Conservation (phyloP, 2,113 vertebrate species). For the Lagenorhynchus albirostris region DNA sequence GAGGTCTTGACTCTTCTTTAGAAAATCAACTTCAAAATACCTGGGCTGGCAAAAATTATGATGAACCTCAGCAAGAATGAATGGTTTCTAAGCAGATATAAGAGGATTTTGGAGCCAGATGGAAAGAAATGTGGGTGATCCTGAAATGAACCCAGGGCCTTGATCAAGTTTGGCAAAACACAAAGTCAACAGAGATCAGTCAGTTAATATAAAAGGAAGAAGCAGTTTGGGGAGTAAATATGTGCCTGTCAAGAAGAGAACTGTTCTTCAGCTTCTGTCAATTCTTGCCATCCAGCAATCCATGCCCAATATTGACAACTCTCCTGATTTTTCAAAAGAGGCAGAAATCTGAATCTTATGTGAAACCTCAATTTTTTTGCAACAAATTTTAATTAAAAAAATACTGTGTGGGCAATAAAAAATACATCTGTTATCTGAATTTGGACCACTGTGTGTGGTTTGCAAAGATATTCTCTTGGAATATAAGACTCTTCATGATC, state of each 20-base stretch:
- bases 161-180: neutral
- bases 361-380: neutral
- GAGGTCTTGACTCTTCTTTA: neutral
- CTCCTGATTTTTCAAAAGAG: neutral
- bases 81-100: neutral
- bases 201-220: neutral
- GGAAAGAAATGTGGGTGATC: neutral
- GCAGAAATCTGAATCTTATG: neutral
- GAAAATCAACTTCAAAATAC: neutral
- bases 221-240: neutral
- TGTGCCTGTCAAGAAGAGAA: neutral
- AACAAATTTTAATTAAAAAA: constrained; percentile 1
- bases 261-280: neutral
- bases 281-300: neutral
- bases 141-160: neutral
- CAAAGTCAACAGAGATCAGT: neutral
- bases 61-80: neutral
- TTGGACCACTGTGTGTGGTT: neutral
- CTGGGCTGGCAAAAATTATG: neutral
- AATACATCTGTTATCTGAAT: neutral
- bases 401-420: neutral
- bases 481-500: neutral
- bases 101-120: neutral
- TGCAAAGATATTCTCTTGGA: neutral
- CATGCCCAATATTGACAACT: neutral